phyloP scores from a whole-genome alignment of 2,888 invertebrate species.

The Resseliella maxima region DNA sequence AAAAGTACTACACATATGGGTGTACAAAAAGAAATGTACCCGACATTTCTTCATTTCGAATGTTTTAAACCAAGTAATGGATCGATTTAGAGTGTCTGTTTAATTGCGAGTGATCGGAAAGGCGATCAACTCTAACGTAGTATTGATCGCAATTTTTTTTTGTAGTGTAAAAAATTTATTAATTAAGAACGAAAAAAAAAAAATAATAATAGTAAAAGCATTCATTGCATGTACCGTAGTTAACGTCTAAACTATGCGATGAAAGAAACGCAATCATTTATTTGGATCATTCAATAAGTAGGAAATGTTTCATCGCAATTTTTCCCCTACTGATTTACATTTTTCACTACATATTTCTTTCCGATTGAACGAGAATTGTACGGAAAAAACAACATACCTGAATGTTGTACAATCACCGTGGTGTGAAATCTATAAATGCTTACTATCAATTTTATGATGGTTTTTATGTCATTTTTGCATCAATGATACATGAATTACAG shows the following conservation, averaged over 20 bases:
- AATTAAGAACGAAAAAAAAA: slow-evolving; percentile 20
- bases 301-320: slow-evolving; percentile 6
- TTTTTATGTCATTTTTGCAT: neutral
- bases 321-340: slow-evolving; percentile 15
- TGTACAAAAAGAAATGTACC: neutral
- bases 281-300: slow-evolving; percentile 39
- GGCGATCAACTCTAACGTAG: neutral
- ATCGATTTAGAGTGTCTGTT: neutral
- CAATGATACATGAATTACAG: neutral
- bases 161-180: neutral
- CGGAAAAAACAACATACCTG: slow-evolving; percentile 40
- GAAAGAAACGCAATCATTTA: slow-evolving; percentile 30
- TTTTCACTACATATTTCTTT: slow-evolving; percentile 11
- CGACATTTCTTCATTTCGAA: neutral
- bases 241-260: neutral
- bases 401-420: neutral
- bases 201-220: neutral
- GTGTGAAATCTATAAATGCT: slow-evolving; percentile 41
- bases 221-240: slow-evolving; percentile 9
- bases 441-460: neutral
- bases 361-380: neutral
- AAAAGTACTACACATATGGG: too few relatives aligned
- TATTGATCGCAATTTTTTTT: slow-evolving; percentile 21
- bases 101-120: neutral
- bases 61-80: slow-evolving; percentile 3